Evolutionary conservation across 1,140 invertebrate genomes (phyloP), one percentile per base, ranked within the genome.

Genomic region (Danaus melanippus): DNA sequence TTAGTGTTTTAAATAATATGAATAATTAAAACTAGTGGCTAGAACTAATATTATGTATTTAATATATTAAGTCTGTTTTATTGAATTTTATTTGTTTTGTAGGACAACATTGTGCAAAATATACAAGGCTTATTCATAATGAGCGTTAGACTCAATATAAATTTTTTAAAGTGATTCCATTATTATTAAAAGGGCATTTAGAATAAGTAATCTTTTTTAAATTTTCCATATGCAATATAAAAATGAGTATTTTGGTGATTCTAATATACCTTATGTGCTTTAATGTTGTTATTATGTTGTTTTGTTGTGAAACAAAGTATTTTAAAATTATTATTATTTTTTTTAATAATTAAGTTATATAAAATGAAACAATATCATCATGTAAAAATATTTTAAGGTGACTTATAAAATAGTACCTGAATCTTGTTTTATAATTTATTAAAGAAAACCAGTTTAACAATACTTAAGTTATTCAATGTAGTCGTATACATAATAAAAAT

Each of bases 381-480:
- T 21, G 45, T 56, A 50, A 53, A 55, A 60, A 42, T 60, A 43
- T 53, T 17, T 50, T 60, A 61, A 57, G 64, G 52, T 66, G 58
- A 69, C 61, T 66, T 69, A 64, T 66, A 57, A 69, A 64, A 59
- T 62, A 62, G 66, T 69, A 69, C 67, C 67, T 69, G 67, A 67
- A 51, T 48, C 50, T 59, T 66, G 61, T 60, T 62, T 66, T 61
- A 58, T 56, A 53, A 53, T 59, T 60, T 53, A 52, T 59, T 52
- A 47, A 48, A 21, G 46, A 51, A 43, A 32, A 32, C 21, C 21
- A 32, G 21, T 32, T 32, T 32, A 32, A 32, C 2, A 32, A 32
- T 32, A 32, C 21, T 32, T 32, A 32, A 32, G 21, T 32, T 32
- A 32, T 32, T 32, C 21, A 32, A 32, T 32, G 21, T 32, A 32